Base-by-base conservation (phyloP, 2,113 vertebrate species). In the Polypterus senegalus region DNA sequence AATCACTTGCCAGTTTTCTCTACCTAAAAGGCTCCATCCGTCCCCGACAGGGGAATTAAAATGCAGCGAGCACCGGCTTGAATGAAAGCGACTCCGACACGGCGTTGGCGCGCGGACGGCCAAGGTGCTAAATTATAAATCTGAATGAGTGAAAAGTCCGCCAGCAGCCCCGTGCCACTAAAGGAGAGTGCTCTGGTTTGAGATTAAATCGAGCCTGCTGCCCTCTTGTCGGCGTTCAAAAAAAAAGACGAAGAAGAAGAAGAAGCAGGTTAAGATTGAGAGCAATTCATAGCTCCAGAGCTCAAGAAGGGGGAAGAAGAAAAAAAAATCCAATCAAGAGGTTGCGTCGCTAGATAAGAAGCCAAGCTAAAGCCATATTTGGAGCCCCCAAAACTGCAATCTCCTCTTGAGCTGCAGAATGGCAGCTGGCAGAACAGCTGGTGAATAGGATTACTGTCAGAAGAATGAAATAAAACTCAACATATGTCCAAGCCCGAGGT, bases 401-500 rank as follows among this genome's bases (percentile, higher is more conserved):
- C 91, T 86, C 79, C 82, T 91, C 90, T 86, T 83, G 90, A 94
- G 87, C 93, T 87, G 88, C 86, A 93, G 91, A 93, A 91, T 91
- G 92, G 92, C 94, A 97, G 92, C 94, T 98, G 94, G 93, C 92
- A 89, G 89, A 95, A 95, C 96, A 98, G 96, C 93, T 97, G 96
- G 93, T 93, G 91, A 93, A 92, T 88, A 92, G 92, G 96, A 97
- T 97, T 95, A 95, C 94, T 97, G 94, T 97, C 94, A 97, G 90
- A 97, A 98, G 83, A 96, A 97, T 97, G 92, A 96, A 94, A 96
- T 97, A 97, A 97, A 98, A 93, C 88, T 92, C 91, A 97, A 93
- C 96, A 98, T 98, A 97, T 98, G 96, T 96, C 93, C 92, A 89
- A 92, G 94, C 92, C 94, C 87, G 94, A 89, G 87, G 93, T 94